Evolutionary conservation across 2,797 vertebrate genomes (phyloP).

Genomic region (Holocentrus rufus): DNA sequence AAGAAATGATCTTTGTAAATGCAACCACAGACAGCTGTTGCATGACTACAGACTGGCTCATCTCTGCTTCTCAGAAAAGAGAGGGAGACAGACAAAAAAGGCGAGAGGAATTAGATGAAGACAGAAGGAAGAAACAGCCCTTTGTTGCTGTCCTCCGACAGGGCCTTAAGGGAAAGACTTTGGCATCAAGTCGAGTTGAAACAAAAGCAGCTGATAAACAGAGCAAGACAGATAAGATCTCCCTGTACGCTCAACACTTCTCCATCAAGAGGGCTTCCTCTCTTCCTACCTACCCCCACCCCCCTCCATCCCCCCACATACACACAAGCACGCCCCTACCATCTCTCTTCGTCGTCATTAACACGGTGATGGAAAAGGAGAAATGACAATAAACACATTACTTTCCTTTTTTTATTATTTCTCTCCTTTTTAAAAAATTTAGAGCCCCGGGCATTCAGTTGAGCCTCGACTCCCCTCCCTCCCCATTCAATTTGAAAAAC

Average conservation of each 20-base stretch:
- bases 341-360: slow-evolving; percentile 34
- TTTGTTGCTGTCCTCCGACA: slow-evolving; percentile 66
- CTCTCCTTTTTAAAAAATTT: slow-evolving; percentile 16
- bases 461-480: not conserved
- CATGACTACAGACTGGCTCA: slow-evolving; percentile 49
- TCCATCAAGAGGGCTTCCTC: slow-evolving; percentile 68
- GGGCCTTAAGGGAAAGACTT: slow-evolving; percentile 60
- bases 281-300: slow-evolving; percentile 7
- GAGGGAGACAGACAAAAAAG: slow-evolving; percentile 12
- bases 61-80: slow-evolving; percentile 35
- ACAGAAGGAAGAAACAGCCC: slow-evolving; percentile 62
- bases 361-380: slow-evolving; percentile 16
- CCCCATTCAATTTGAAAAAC: slow-evolving; percentile 11
- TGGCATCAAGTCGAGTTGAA: slow-evolving; percentile 71
- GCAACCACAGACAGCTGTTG: slow-evolving; percentile 57
- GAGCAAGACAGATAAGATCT: slow-evolving; percentile 69
- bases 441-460: slow-evolving; percentile 3
- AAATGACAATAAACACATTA: slow-evolving; percentile 32
- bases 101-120: slow-evolving; percentile 47
- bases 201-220: slow-evolving; percentile 77
- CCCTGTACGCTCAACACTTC: slow-evolving; percentile 67
- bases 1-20: slow-evolving; percentile 41
- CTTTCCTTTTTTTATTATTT: not conserved
- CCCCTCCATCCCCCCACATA: not conserved
- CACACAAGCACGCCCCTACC: slow-evolving; percentile 36